These are phyloP conservation scores for Meiosimyza decipiens DNA, from an alignment of 2,888 invertebrate genomes.

Conservation along the genomic window DNA sequence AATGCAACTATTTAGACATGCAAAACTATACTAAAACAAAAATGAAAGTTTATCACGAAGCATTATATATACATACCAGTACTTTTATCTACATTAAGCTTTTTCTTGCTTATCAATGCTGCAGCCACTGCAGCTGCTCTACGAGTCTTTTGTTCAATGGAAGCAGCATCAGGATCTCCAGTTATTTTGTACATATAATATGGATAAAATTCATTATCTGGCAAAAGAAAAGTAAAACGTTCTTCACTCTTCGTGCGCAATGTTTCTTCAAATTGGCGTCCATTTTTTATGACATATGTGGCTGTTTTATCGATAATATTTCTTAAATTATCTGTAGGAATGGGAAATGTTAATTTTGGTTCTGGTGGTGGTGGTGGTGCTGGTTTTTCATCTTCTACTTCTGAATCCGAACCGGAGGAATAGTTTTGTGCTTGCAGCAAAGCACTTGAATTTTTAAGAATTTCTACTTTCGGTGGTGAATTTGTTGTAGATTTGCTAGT, in stretches of 20 bases:
- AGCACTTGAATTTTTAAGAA: conserved; percentile 63
- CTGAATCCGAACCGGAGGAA: conserved; percentile 69
- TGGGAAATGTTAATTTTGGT: conserved; percentile 64
- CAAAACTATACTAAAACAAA: too few relatives aligned
- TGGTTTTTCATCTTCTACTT: conserved; percentile 48
- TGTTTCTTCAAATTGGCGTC: conserved; percentile 90
- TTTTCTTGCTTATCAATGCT: conserved; percentile 57
- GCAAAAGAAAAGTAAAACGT: conserved; percentile 87
- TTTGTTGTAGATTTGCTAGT: conserved; percentile 34
- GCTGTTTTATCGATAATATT: conserved; percentile 97
- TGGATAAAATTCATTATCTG: conserved; percentile 79
- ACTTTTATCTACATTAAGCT: conserved; percentile 34
- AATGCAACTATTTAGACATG: too few relatives aligned
- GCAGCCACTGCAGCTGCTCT: conserved; percentile 61
- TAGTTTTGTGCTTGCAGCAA: conserved; percentile 72
- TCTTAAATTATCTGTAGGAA: conserved; percentile 85
- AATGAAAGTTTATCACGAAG: neutral
- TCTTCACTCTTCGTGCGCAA: conserved; percentile 86
- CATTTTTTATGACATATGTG: conserved; percentile 94
- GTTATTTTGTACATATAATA: conserved; percentile 80
- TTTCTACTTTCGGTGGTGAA: conserved; percentile 55
- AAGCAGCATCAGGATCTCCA: conserved; percentile 60
- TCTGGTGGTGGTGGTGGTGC: conserved; percentile 34
- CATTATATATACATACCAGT: neutral
- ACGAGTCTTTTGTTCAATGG: conserved; percentile 61